phyloP scores from a whole-genome alignment of 2,113 vertebrate species.

The Callipepla californica region DNA sequence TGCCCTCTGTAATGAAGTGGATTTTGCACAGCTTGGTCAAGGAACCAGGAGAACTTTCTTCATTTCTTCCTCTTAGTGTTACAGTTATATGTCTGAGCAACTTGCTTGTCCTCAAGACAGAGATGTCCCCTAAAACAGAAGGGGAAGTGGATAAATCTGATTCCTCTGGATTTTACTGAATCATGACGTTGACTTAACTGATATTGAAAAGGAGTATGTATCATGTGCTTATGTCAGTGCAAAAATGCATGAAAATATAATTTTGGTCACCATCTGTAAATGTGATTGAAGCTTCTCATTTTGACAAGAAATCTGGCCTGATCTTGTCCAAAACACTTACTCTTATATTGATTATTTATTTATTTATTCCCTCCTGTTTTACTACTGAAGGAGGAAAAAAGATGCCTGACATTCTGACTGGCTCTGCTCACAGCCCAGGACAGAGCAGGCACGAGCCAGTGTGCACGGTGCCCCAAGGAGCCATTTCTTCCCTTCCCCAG shows the following conservation, averaged over 20 bases:
- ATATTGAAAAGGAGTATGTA: not conserved
- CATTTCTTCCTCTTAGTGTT: not conserved
- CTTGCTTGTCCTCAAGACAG: not conserved
- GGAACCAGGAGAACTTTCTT: not conserved
- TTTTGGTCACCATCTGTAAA: not conserved
- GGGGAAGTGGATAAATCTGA: not conserved
- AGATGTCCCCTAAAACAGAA: not conserved
- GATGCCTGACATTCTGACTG: not conserved
- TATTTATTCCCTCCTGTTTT: not conserved
- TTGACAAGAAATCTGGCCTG: not conserved
- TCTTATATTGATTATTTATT: not conserved
- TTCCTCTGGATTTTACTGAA: not conserved
- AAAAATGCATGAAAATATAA: not conserved
- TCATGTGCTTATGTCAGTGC: not conserved
- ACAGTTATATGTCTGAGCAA: not conserved
- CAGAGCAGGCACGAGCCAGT: not conserved
- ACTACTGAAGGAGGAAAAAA: not conserved
- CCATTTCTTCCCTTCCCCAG: not conserved
- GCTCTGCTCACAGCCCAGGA: not conserved
- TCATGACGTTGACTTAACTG: not conserved
- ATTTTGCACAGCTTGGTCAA: not conserved
- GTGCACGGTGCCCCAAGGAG: fast-evolving
- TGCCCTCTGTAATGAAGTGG: conserved; percentile 14
- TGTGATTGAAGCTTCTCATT: not conserved
- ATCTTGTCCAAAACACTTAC: not conserved